phyloP scores from a whole-genome alignment of 2,113 vertebrate genomes.

The Acrocephalus arundinaceus region DNA sequence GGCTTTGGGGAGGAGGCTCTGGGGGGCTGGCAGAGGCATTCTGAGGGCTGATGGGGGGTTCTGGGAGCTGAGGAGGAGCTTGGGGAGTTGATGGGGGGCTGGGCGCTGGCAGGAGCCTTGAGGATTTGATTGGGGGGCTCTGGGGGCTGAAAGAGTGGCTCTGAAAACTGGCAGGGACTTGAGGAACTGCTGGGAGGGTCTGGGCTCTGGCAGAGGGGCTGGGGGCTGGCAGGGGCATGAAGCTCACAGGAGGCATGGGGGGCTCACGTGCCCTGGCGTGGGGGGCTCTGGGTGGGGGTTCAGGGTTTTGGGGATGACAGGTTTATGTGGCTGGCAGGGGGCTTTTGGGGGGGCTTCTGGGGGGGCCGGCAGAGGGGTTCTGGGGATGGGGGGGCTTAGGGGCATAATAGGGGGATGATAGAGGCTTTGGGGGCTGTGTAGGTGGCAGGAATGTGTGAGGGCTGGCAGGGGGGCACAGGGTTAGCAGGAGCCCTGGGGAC shows the following conservation, averaged over 20 bases:
- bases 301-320: background rate
- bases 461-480: background rate
- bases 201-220: background rate
- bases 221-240: too few species aligned
- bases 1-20: too few species aligned
- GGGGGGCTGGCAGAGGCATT: background rate
- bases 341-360: background rate
- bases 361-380: background rate
- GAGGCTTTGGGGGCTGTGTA: too few species aligned
- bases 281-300: too few species aligned
- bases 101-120: background rate
- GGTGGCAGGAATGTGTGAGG: background rate
- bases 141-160: background rate
- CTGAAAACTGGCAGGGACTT: background rate
- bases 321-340: background rate
- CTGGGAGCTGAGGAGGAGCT: too few species aligned
- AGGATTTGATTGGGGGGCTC: background rate
- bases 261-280: too few species aligned
- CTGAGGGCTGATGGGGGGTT: background rate
- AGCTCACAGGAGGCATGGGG: too few species aligned
- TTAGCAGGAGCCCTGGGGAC: background rate
- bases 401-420: background rate
- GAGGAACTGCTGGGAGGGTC: background rate
- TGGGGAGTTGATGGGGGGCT: background rate
- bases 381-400: too few species aligned